Evolutionary conservation across 2,888 invertebrate genomes (phyloP).

Genomic region (Rutpela maculata): DNA sequence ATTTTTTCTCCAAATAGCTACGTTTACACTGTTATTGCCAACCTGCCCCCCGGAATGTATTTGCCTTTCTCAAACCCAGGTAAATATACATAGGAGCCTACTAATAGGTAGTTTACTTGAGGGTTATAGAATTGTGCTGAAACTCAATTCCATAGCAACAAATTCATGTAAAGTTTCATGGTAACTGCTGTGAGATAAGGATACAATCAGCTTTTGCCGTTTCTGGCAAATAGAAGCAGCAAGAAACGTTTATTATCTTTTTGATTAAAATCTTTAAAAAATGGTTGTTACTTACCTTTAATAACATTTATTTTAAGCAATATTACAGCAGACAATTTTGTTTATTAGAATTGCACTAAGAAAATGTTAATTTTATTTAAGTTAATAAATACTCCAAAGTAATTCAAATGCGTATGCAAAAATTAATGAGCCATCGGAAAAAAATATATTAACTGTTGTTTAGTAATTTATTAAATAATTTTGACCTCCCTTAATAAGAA

Average conservation of each 20-base stretch:
- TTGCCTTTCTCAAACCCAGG: constrained; percentile 91
- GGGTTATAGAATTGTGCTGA: constrained; percentile 28
- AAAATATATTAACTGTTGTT: too few species aligned
- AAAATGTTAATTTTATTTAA: too few species aligned
- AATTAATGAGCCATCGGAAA: too few species aligned
- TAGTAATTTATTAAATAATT: too few species aligned
- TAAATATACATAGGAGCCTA: constrained; percentile 69
- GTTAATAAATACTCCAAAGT: too few species aligned
- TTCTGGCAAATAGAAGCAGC: background rate
- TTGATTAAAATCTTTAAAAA: background rate
- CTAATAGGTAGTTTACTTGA: constrained; percentile 32
- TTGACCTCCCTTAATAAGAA: too few species aligned
- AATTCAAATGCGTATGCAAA: too few species aligned
- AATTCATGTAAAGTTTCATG: constrained; percentile 19
- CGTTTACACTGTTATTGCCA: constrained; percentile 74
- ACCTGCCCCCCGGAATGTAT: constrained; percentile 89
- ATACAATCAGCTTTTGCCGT: constrained; percentile 6
- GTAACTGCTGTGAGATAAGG: background rate
- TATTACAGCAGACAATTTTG: too few species aligned
- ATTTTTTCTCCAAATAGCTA: constrained; percentile 67
- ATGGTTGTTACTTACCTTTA: too few species aligned
- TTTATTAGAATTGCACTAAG: too few species aligned
- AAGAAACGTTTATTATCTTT: background rate
- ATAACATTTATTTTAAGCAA: too few species aligned
- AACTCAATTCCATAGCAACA: background rate